Evolutionary conservation across 2,113 vertebrate genomes (phyloP).

Genomic region (Ceyx margarethae): DNA sequence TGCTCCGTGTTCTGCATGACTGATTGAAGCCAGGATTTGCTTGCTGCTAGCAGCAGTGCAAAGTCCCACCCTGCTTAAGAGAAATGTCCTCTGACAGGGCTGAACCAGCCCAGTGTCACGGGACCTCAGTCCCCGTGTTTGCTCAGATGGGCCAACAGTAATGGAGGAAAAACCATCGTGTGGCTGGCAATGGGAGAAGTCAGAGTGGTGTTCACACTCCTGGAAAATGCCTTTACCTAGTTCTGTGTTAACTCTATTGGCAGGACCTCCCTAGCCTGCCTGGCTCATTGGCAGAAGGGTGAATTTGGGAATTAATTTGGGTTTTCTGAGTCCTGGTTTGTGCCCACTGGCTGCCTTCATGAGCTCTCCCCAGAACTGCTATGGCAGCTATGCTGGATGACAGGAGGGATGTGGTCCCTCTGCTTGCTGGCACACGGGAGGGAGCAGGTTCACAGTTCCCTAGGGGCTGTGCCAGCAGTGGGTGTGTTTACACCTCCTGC

Average conservation of each 20-base stretch:
- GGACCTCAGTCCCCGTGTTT: rapidly evolving
- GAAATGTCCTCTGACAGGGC: not conserved
- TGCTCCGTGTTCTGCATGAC: not conserved
- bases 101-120: not conserved
- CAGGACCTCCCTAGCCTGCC: not conserved
- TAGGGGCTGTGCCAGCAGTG: rapidly evolving
- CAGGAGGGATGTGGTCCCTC: not conserved
- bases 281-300: not conserved
- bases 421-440: rapidly evolving
- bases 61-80: not conserved
- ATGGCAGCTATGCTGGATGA: not conserved
- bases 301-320: not conserved
- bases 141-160: not conserved
- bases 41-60: not conserved
- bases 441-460: not conserved
- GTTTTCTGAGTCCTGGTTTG: not conserved
- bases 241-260: not conserved
- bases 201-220: not conserved
- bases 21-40: not conserved
- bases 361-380: not conserved
- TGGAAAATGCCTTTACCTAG: not conserved
- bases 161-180: not conserved
- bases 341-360: not conserved
- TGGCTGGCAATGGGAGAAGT: not conserved
- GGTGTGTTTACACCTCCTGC: rapidly evolving